Percentiles rank a stretch among this genome's conserved stretches.
These are phyloP conservation scores for Panthera tigris DNA, from an alignment of 2,113 vertebrate species.

Conservation along the genomic window DNA sequence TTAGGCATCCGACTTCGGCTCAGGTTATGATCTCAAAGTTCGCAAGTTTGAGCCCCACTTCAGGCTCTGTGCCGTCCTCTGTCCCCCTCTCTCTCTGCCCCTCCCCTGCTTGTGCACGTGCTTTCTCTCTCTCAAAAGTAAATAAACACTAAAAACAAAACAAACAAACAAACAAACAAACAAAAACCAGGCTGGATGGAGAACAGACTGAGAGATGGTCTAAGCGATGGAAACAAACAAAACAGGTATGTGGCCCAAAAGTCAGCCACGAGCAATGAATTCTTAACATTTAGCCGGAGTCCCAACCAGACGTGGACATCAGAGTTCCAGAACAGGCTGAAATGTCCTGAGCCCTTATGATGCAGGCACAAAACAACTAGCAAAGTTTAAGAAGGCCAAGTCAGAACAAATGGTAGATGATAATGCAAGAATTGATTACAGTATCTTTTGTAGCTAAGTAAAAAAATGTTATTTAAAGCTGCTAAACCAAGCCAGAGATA, in stretches of 20 bases:
- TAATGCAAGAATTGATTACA: neutral
- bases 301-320: neutral
- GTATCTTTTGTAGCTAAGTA: neutral
- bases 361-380: neutral
- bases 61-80: too few species aligned
- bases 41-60: too few species aligned
- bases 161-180: too few species aligned
- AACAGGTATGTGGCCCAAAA: neutral
- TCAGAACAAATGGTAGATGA: neutral
- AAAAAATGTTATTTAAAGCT: neutral
- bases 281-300: neutral
- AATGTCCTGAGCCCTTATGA: neutral
- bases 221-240: neutral
- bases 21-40: too few species aligned
- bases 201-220: neutral
- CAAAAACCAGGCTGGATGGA: neutral
- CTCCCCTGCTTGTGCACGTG: too few species aligned
- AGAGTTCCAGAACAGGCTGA: neutral
- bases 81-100: too few species aligned
- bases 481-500: neutral
- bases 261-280: neutral
- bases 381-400: neutral
- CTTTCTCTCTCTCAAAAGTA: too few species aligned
- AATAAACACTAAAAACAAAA: too few species aligned
- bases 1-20: too few species aligned